Base-by-base conservation (phyloP, 2,888 invertebrate species). In the Noctua comes region DNA sequence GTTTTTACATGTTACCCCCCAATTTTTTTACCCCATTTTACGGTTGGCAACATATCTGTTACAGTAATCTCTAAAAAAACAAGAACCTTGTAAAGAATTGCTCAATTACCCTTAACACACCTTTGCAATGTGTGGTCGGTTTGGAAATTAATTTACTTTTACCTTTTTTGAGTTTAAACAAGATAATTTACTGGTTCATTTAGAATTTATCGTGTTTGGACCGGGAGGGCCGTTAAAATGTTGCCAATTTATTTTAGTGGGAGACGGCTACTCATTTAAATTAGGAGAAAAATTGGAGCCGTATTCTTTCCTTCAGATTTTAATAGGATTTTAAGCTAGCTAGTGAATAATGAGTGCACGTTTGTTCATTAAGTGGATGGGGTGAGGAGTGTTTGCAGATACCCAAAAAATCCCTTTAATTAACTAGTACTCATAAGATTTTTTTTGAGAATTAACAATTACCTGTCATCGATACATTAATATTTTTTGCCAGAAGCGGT, bases 161-260 rank as follows among this genome's bases (percentile, higher is more conserved):
- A 90, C 93, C 92, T 93, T 93, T 93, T 94, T 92, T 90, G 88
- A 92, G 90, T 93, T 93, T 92, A 92, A 93, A 92, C 91, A 92
- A 92, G 88, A 92, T 92, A 93, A 93, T 94, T 93, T 93, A 93
- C 90, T 90, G 90, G 90, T 91, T 91, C 91, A 93, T 93, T 93
- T 92, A 90, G 86, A 92, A 93, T 94, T 93, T 93, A 94, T 93
- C 90, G 92, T 91, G 87, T 92, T 90, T 87, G 87, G 87, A 81
- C 85, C 88, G 86, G 76, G 82, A 77, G 85, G 86, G 90, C 84
- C 86, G 82, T 80, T 89, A 90, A 90, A 90, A 87, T 88, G 90
- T 85, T 83, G 80, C 85, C 85, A 85, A 88, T 90, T 90, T 87
- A 87, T 90, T 88, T 85, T 88, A 80, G 84, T 81, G 73, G 73